Evolutionary conservation across 2,888 invertebrate genomes (phyloP).

Genomic region (Papilio gigon): DNA sequence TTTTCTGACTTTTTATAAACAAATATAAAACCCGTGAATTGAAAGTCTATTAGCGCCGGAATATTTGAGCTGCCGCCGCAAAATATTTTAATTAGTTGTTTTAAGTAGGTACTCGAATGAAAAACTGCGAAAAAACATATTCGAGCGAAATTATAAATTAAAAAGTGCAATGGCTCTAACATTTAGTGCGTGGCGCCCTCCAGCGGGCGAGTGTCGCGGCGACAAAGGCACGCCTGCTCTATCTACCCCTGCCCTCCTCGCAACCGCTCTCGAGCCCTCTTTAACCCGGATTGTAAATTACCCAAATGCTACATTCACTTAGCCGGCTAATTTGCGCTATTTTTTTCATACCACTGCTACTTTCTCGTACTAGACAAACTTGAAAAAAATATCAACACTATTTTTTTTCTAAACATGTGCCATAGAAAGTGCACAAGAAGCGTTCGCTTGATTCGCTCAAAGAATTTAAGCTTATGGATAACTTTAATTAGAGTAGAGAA

Average conservation of each 20-base stretch:
- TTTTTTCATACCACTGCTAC: constrained; percentile 30
- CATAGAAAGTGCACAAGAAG: not conserved
- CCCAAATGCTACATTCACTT: constrained; percentile 44
- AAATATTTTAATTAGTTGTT: constrained; percentile 38
- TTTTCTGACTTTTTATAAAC: not conserved
- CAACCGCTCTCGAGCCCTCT: constrained; percentile 57
- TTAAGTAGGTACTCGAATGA: constrained; percentile 34
- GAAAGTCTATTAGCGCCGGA: constrained; percentile 5
- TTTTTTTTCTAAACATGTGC: constrained; percentile 5
- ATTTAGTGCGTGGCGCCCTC: constrained; percentile 42
- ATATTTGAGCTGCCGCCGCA: not conserved
- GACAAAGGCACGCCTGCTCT: constrained; percentile 68
- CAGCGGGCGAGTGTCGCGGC: constrained; percentile 44
- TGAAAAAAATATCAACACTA: not conserved
- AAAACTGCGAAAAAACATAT: constrained; percentile 38
- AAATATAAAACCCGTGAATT: constrained; percentile 12
- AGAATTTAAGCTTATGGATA: constrained; percentile 24
- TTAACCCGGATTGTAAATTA: constrained; percentile 62
- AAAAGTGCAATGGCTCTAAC: constrained; percentile 42
- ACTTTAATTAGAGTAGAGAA: constrained; percentile 23
- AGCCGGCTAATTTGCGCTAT: constrained; percentile 38
- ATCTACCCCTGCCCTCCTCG: constrained; percentile 59
- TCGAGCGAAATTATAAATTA: constrained; percentile 39
- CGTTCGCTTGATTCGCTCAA: constrained; percentile 2
- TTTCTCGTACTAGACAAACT: constrained; percentile 20